Evolutionary conservation across 2,888 invertebrate species (phyloP).

Genomic region (Smittia aterrima): DNA sequence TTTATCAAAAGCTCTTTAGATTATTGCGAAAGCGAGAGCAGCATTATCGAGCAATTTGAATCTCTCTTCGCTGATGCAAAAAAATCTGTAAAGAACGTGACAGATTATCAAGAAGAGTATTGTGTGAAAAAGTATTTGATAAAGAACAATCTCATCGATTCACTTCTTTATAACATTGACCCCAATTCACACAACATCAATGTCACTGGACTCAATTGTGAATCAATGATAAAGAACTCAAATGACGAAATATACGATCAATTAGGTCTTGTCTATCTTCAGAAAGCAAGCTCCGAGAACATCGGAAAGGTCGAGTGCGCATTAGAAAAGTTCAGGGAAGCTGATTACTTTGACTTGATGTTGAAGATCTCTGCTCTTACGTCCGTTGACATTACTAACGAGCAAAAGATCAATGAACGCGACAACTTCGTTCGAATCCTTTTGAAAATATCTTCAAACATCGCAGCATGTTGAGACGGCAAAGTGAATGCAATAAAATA

Average conservation of each 20-base stretch:
- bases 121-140: conserved; percentile 35
- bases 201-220: conserved; percentile 24
- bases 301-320: conserved; percentile 32
- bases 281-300: not conserved
- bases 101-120: conserved; percentile 7
- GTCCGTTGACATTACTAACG: conserved; percentile 17
- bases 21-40: not conserved
- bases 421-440: conserved; percentile 27
- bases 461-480: conserved; percentile 8
- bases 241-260: conserved; percentile 37
- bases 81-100: not conserved
- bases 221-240: conserved; percentile 19
- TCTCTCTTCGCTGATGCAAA: not conserved
- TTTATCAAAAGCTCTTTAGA: not conserved
- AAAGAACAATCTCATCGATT: conserved; percentile 32
- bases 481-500: not conserved
- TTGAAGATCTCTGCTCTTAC: conserved; percentile 32
- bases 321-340: conserved; percentile 25
- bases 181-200: conserved; percentile 31
- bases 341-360: conserved; percentile 38
- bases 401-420: conserved; percentile 29
- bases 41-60: conserved; percentile 10
- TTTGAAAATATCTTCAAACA: not conserved
- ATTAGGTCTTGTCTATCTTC: not conserved
- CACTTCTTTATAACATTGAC: conserved; percentile 3